Percentiles rank a stretch among this genome's conserved stretches.
Evolutionary conservation across 2,797 vertebrate species (phyloP).

Genomic region (Acanthurus tractus): DNA sequence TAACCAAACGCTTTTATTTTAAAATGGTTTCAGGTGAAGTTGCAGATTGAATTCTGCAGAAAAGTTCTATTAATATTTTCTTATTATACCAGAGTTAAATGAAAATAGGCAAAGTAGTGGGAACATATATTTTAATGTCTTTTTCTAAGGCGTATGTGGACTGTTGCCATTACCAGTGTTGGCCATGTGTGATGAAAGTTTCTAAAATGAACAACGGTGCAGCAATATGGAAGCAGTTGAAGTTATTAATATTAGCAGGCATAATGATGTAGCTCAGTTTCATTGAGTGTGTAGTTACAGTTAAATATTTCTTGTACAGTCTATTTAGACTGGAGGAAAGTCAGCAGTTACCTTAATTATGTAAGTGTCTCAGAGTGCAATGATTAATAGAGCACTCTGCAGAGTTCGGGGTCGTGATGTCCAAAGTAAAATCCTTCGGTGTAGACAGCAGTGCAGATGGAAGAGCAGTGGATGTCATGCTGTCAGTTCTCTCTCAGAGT

Average conservation of each 20-base stretch:
- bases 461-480: slow-evolving; percentile 34
- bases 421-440: slow-evolving; percentile 57
- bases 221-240: slow-evolving; percentile 17
- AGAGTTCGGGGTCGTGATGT: slow-evolving; percentile 45
- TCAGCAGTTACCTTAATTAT: slow-evolving; percentile 49
- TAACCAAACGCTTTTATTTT: not conserved
- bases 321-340: slow-evolving; percentile 23
- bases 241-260: slow-evolving; percentile 17
- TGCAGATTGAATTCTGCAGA: not conserved
- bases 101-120: not conserved
- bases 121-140: not conserved
- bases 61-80: not conserved
- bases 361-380: slow-evolving; percentile 27
- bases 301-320: slow-evolving; percentile 22
- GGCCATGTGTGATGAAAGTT: slow-evolving; percentile 8
- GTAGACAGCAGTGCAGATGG: slow-evolving; percentile 35
- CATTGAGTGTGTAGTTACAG: not conserved
- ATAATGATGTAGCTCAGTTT: slow-evolving; percentile 19
- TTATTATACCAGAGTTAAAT: not conserved
- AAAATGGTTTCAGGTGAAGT: not conserved
- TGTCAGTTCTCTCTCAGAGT: slow-evolving; percentile 51
- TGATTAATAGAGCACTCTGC: slow-evolving; percentile 41
- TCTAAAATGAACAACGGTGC: not conserved
- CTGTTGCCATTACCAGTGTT: not conserved
- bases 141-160: not conserved